These are phyloP conservation scores for Hemichromis elongatus DNA, from an alignment of 2,113 vertebrate genomes.

Conservation along the genomic window DNA sequence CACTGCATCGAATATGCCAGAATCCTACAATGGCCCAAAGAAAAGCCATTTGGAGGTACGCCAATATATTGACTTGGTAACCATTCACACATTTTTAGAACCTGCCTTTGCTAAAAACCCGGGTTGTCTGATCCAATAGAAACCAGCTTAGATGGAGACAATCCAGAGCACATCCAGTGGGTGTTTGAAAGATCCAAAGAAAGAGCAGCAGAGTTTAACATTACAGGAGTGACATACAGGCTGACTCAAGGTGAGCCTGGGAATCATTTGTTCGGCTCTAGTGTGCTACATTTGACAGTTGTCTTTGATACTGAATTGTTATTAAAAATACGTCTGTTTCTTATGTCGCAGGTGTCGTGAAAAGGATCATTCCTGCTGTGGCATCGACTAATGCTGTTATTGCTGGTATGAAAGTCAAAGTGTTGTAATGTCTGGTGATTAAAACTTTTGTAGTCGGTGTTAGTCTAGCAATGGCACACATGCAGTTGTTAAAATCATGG, in stretches of 20 bases:
- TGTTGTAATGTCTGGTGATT: background rate
- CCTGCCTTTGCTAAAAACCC: background rate
- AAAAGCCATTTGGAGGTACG: slow-evolving; percentile 94
- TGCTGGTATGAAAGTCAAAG: slow-evolving; percentile 76
- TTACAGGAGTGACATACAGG: slow-evolving; percentile 92
- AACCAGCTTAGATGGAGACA: slow-evolving; percentile 88
- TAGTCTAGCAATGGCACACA: background rate
- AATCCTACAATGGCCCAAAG: slow-evolving; percentile 95
- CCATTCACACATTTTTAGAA: fast-evolving
- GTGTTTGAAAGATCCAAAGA: slow-evolving; percentile 88
- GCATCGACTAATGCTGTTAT: slow-evolving; percentile 98
- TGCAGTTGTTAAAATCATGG: background rate
- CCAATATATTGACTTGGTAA: background rate
- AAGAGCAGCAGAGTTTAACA: slow-evolving; percentile 88
- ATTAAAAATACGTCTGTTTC: background rate
- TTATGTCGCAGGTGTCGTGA: slow-evolving; percentile 83
- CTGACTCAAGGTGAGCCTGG: slow-evolving; percentile 88
- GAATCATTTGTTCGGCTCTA: background rate
- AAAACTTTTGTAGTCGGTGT: background rate
- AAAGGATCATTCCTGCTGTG: slow-evolving; percentile 95
- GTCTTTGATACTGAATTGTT: background rate
- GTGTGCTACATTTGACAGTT: background rate
- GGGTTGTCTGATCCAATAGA: slow-evolving; percentile 63
- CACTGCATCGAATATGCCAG: slow-evolving; percentile 95
- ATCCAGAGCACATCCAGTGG: slow-evolving; percentile 96